Conservation (phyloP, 2,888 invertebrate species). For the Polymixis lichenea region DNA sequence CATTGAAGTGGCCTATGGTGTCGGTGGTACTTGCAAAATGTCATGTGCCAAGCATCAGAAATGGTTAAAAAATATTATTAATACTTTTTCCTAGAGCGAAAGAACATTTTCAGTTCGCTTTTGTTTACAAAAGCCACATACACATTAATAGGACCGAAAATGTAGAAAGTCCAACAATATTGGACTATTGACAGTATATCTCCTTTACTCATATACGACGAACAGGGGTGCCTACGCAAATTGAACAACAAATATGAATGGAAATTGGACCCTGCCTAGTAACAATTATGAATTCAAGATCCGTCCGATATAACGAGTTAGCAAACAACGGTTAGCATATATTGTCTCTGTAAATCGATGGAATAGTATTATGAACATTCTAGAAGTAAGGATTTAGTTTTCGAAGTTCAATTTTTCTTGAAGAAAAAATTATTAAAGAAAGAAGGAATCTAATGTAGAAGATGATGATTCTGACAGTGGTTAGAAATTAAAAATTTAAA, state of each 20-base stretch:
- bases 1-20: neutral
- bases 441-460: neutral
- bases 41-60: neutral
- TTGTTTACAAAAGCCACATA: neutral
- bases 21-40: neutral
- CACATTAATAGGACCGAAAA: neutral
- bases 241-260: constrained; percentile 50
- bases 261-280: constrained; percentile 33
- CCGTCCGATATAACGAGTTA: constrained; percentile 45
- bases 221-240: constrained; percentile 12
- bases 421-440: neutral
- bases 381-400: neutral
- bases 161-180: neutral
- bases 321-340: constrained; percentile 43
- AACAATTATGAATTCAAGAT: constrained; percentile 61
- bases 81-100: neutral
- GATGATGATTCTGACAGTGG: neutral
- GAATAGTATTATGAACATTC: constrained; percentile 18
- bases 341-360: constrained; percentile 39
- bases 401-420: neutral
- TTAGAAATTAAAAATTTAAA: neutral
- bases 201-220: neutral
- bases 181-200: neutral
- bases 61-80: neutral
- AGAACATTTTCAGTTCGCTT: neutral